Conservation (phyloP, 1,140 invertebrate species). For the Campoletis sonorensis region DNA sequence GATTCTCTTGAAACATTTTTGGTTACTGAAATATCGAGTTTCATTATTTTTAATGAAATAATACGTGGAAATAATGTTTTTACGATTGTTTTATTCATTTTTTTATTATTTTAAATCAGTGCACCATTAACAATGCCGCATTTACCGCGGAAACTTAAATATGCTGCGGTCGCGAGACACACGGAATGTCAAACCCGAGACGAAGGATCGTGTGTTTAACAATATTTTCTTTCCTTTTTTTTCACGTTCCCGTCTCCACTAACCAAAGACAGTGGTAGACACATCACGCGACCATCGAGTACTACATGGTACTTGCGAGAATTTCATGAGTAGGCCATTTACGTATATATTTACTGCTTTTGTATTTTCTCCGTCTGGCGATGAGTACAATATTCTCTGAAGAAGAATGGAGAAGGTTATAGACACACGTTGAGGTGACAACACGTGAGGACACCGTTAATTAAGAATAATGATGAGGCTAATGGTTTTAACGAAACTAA, state of each 20-base stretch:
- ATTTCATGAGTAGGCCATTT: background rate
- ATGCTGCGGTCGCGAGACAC: background rate
- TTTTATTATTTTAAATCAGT: too few species aligned
- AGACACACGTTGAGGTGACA: background rate
- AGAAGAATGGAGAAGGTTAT: conserved; percentile 4
- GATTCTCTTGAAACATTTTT: background rate
- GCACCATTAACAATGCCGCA: too few species aligned
- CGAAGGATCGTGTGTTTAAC: background rate
- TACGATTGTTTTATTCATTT: too few species aligned
- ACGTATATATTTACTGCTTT: background rate
- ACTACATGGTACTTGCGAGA: background rate
- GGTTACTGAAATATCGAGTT: background rate
- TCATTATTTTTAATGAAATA: too few species aligned
- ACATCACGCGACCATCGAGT: conserved; percentile 2
- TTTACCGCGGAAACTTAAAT: background rate
- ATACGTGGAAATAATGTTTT: too few species aligned
- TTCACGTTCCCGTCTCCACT: background rate
- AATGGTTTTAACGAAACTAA: conserved; percentile 70
- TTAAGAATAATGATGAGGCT: conserved; percentile 69
- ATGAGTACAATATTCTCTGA: background rate
- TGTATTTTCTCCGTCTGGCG: background rate
- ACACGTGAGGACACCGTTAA: conserved; percentile 56
- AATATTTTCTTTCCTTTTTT: background rate
- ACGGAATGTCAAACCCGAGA: background rate
- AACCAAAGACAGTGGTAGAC: background rate